These are phyloP conservation scores for Euphydryas editha DNA, from an alignment of 2,888 invertebrate genomes.

Conservation along the genomic window DNA sequence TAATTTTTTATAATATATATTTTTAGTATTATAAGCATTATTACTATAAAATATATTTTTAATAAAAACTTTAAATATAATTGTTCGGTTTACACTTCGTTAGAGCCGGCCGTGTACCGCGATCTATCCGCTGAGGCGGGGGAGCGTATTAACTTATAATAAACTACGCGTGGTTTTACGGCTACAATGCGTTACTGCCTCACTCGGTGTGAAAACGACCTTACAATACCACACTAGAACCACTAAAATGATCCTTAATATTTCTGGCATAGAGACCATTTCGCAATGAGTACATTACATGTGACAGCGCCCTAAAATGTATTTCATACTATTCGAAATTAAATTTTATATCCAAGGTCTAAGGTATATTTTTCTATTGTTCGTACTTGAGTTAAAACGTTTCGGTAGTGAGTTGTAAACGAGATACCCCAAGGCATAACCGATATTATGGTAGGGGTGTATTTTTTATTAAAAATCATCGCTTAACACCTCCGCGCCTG, in stretches of 20 bases:
- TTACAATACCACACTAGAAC: slow-evolving; percentile 38
- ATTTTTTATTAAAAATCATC: slow-evolving; percentile 76
- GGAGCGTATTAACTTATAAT: slow-evolving; percentile 79
- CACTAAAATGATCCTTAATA: slow-evolving; percentile 31
- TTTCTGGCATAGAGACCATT: not conserved
- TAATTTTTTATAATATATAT: too few relatives aligned
- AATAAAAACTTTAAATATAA: not conserved
- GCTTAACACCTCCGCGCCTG: slow-evolving; percentile 56
- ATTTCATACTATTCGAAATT: not conserved
- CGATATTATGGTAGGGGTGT: slow-evolving; percentile 70
- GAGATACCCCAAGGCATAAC: slow-evolving; percentile 63
- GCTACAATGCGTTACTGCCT: slow-evolving; percentile 58
- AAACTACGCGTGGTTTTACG: slow-evolving; percentile 73
- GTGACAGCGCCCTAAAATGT: not conserved
- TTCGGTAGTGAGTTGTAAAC: slow-evolving; percentile 33
- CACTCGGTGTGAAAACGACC: slow-evolving; percentile 42
- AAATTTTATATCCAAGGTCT: not conserved
- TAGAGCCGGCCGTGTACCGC: slow-evolving; percentile 52
- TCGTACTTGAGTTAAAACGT: slow-evolving; percentile 21
- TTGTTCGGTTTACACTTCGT: slow-evolving; percentile 9
- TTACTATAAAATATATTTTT: not conserved
- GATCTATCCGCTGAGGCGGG: slow-evolving; percentile 64
- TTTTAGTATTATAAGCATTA: not conserved
- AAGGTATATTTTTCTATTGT: slow-evolving; percentile 31
- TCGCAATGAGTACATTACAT: not conserved